These are phyloP conservation scores for Gallinago paraguaiae DNA, from an alignment of 2,113 vertebrate genomes.

Conservation along the genomic window DNA sequence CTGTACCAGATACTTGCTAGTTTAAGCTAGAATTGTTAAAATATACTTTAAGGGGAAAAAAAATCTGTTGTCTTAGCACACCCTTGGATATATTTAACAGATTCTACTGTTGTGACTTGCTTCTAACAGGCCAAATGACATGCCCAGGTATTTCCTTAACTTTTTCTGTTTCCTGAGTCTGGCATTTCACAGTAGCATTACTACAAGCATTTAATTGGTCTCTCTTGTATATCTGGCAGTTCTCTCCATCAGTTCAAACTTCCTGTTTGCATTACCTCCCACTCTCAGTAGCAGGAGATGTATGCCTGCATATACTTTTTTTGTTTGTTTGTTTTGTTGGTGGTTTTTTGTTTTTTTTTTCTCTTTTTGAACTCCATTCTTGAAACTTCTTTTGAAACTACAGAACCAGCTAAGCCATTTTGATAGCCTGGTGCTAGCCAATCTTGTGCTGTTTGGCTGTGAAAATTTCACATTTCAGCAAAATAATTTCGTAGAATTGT, in stretches of 20 bases:
- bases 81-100: background rate
- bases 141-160: conserved; percentile 11
- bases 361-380: background rate
- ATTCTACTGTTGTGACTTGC: background rate
- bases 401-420: background rate
- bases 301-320: background rate
- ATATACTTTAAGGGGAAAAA: background rate
- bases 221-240: background rate
- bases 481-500: background rate
- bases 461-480: background rate
- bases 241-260: background rate
- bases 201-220: conserved; percentile 7
- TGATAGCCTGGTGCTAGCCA: background rate
- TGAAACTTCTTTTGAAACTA: background rate
- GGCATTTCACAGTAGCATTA: conserved; percentile 1
- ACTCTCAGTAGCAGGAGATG: background rate
- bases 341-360: background rate
- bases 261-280: conserved; percentile 13
- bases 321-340: no score
- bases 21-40: conserved; percentile 2
- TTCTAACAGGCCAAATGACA: background rate
- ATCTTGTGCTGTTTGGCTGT: background rate
- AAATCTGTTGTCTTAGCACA: background rate
- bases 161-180: conserved; percentile 10
- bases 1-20: background rate